Percentiles rank a stretch among this genome's conserved stretches.
These are phyloP conservation scores for Tetragonisca angustula DNA, from an alignment of 2,888 invertebrate species.

Conservation along the genomic window DNA sequence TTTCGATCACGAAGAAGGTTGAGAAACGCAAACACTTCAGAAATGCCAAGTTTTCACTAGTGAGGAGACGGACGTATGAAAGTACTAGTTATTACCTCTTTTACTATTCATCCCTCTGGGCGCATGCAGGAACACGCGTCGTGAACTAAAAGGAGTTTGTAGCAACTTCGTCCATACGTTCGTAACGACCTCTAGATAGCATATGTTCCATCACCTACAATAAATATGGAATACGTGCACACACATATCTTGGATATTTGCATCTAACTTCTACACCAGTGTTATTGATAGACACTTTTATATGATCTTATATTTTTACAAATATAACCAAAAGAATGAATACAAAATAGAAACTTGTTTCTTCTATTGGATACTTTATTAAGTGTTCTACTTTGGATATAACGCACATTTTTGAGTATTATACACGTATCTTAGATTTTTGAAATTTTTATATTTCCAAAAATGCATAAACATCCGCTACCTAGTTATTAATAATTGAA, in stretches of 20 bases:
- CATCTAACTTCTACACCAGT: neutral
- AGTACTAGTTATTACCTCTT: constrained; percentile 60
- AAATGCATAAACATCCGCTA: too few species aligned
- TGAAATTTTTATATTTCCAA: too few species aligned
- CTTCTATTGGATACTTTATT: too few species aligned
- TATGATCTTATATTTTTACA: neutral
- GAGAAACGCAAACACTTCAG: neutral
- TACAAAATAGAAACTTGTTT: too few species aligned
- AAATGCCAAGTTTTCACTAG: neutral
- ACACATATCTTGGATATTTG: neutral
- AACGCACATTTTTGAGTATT: too few species aligned
- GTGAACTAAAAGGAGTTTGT: constrained; percentile 64
- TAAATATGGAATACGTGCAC: constrained; percentile 20
- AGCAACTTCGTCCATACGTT: constrained; percentile 23
- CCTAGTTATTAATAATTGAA: neutral
- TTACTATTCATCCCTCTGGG: constrained; percentile 56
- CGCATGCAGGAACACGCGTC: constrained; percentile 43
- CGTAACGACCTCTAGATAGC: constrained; percentile 11
- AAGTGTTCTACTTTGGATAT: too few species aligned
- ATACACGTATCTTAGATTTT: too few species aligned
- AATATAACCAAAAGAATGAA: too few species aligned
- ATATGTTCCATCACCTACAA: constrained; percentile 2
- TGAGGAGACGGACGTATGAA: constrained; percentile 43
- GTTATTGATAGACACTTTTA: too few species aligned
- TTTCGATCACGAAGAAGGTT: neutral